Conservation (phyloP, 92 coral and sea anemone genomes). For the Siderastrea siderea region DNA sequence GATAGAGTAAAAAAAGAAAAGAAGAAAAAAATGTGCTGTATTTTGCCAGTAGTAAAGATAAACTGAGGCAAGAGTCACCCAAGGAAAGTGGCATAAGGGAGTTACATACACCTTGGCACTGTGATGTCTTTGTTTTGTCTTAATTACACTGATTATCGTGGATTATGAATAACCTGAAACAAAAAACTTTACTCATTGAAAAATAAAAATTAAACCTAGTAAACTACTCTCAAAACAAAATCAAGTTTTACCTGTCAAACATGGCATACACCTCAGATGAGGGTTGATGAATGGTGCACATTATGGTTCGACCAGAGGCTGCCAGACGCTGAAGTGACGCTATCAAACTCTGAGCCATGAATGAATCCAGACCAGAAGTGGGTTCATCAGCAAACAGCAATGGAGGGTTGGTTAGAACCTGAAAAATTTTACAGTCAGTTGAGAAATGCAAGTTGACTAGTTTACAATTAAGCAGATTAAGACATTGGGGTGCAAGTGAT, state of each 20-base stretch:
- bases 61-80: too few relatives aligned
- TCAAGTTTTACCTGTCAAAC: conserved; percentile 79
- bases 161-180: too few relatives aligned
- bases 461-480: not conserved
- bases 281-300: conserved; percentile 93
- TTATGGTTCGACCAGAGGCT: conserved; percentile 78
- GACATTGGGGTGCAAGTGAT: not conserved
- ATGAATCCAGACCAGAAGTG: conserved; percentile 90
- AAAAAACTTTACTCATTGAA: too few relatives aligned
- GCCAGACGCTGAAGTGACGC: conserved; percentile 82
- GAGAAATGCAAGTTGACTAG: too few relatives aligned
- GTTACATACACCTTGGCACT: too few relatives aligned
- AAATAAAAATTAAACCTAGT: too few relatives aligned
- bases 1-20: not conserved
- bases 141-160: too few relatives aligned
- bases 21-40: not conserved
- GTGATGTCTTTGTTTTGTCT: too few relatives aligned
- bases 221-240: not conserved
- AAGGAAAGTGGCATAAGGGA: too few relatives aligned
- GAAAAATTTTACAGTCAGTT: not conserved
- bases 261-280: conserved; percentile 92
- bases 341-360: conserved; percentile 91
- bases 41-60: too few relatives aligned
- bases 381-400: conserved; percentile 91
- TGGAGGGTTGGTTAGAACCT: conserved; percentile 89